phyloP scores from a whole-genome alignment of 2,113 vertebrate species.

The Gnathonemus longibarbis region DNA sequence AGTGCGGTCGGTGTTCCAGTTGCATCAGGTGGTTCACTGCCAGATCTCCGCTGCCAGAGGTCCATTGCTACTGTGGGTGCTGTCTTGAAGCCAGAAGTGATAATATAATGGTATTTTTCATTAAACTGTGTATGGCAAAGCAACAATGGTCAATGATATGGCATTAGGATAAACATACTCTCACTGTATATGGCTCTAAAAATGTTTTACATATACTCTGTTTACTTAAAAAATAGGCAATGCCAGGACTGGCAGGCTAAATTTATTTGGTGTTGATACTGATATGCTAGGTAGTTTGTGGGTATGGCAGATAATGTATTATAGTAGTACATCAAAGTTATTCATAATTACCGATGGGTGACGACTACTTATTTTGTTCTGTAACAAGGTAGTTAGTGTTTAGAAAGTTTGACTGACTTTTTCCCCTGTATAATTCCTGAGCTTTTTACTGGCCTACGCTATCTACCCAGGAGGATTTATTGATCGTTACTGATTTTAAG shows the following conservation, averaged over 20 bases:
- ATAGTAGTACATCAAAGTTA: background rate
- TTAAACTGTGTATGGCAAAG: background rate
- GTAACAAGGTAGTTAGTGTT: background rate
- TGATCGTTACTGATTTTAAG: background rate
- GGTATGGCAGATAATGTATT: background rate
- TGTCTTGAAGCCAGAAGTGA: background rate
- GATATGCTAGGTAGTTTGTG: background rate
- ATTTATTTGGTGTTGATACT: background rate
- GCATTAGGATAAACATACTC: background rate
- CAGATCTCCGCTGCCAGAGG: background rate
- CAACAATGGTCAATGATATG: background rate
- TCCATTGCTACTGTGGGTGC: background rate
- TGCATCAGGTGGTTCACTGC: background rate
- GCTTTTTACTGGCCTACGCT: background rate
- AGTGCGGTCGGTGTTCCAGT: slow-evolving; percentile 1
- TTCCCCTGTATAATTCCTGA: background rate
- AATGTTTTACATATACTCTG: background rate
- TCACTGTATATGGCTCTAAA: background rate
- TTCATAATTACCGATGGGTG: background rate
- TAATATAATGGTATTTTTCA: background rate
- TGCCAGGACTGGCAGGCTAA: background rate
- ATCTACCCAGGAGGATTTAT: background rate
- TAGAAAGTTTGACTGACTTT: background rate
- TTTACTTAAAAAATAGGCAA: background rate
- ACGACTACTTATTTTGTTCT: background rate